A percentile compares a stretch with the other conserved stretches of the same genome.
phyloP scores from a whole-genome alignment of 2,113 vertebrate genomes.

The Maccullochella peelii region DNA sequence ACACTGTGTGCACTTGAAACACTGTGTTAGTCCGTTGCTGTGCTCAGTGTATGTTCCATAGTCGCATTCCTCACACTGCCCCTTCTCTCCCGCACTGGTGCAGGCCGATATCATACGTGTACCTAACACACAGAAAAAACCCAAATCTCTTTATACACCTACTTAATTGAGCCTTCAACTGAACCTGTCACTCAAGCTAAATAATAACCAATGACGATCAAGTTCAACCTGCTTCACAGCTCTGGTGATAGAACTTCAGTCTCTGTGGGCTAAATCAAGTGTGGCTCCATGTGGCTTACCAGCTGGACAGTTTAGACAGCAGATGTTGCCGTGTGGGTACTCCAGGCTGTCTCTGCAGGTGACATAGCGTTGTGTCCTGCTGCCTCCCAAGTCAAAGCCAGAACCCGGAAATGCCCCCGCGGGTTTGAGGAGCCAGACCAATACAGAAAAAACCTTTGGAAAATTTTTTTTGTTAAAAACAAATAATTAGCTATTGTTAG shows the following conservation, averaged over 20 bases:
- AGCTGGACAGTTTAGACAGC: constrained; percentile 80
- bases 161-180: background rate
- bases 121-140: constrained; percentile 62
- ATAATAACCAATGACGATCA: background rate
- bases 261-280: background rate
- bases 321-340: constrained; percentile 59
- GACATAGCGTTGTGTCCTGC: constrained; percentile 2
- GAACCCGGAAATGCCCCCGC: background rate
- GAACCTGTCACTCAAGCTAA: background rate
- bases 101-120: constrained; percentile 58
- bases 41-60: constrained; percentile 65
- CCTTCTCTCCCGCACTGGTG: background rate
- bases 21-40: constrained; percentile 54
- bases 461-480: background rate
- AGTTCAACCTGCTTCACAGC: background rate
- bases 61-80: constrained; percentile 71
- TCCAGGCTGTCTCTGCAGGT: constrained; percentile 46
- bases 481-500: background rate
- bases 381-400: background rate
- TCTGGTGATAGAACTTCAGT: constrained; percentile 5
- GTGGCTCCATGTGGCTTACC: constrained; percentile 64
- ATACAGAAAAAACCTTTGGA: constrained; percentile 30
- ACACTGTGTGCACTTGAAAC: constrained; percentile 76
- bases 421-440: background rate
- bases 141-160: background rate